Evolutionary conservation across 2,888 invertebrate genomes (phyloP), one percentile per base, ranked within the genome.

Genomic region (Phaonia tiefii): DNA sequence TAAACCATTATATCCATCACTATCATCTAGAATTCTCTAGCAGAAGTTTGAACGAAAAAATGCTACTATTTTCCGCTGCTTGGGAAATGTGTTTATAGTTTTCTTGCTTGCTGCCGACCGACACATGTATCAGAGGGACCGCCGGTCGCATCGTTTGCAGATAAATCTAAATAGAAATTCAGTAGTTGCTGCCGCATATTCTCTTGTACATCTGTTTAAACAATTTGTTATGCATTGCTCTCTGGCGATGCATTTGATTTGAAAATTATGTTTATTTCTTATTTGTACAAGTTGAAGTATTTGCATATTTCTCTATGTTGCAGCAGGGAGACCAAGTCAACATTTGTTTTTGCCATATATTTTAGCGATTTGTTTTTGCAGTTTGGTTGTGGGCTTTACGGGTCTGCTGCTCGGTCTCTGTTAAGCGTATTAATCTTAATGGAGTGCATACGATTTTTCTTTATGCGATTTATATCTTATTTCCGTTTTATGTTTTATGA

Each of bases 1-100:
- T 79, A 80, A 75, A 80, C 75, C 80, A 83, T 81, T 81, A 81
- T 78, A 78, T 81, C 72, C 81, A 81, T 78, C 81, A 81, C 75
- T 69, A 81, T 75, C 65, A 72, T 56, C 56, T 26, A 17, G 46
- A 31, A 31, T 31, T 31, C 31, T 31, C 8, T 31, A 31, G 31
- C 31, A 31, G 31, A 3, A 31, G 8, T 31, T 31, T 31, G 4
- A 3, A 31, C 31, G 3, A 31, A 5, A 8, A 31, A 31, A 31
- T 31, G 44, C 13, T 13, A 44, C n/a, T 8, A 44, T 44, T 46
- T 15, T n/a, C n/a, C 46, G 15, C 11, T 17, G 25, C 11, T 54
- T 54, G 1, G 13, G 25, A 25, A 54, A 54, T 54, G 22, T 31
- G 31, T 31, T 8, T 8, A 31, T 31, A 31, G 31, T 31, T 31